These are phyloP conservation scores for Heteromurus nitidus DNA, from an alignment of 2,888 invertebrate species.

Conservation along the genomic window DNA sequence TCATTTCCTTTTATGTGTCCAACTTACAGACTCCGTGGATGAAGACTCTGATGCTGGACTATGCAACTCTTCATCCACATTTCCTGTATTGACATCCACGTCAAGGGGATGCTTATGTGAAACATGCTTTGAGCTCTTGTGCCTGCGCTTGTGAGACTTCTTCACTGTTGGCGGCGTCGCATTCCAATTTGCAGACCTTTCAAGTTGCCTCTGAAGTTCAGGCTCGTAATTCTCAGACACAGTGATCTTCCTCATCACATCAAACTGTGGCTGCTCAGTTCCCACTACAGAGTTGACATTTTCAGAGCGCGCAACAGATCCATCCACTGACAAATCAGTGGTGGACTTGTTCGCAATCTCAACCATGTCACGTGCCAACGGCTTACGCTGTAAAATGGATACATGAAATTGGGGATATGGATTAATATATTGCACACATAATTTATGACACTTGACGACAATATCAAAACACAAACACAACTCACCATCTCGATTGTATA, in stretches of 20 bases:
- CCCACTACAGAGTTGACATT: slow-evolving; percentile 15
- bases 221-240: slow-evolving; percentile 68
- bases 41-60: slow-evolving; percentile 44
- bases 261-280: slow-evolving; percentile 59
- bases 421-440: no score
- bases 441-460: not conserved
- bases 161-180: slow-evolving; percentile 56
- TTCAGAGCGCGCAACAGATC: not conserved
- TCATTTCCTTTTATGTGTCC: no score
- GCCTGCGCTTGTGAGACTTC: slow-evolving; percentile 56
- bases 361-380: slow-evolving; percentile 31
- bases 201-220: slow-evolving; percentile 71
- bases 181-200: slow-evolving; percentile 70
- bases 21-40: slow-evolving; percentile 55
- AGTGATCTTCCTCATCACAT: slow-evolving; percentile 67
- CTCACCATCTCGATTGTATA: slow-evolving; percentile 49
- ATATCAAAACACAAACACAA: not conserved
- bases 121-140: slow-evolving; percentile 46
- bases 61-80: slow-evolving; percentile 27
- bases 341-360: slow-evolving; percentile 14
- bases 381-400: slow-evolving; percentile 32
- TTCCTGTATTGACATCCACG: slow-evolving; percentile 12
- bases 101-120: slow-evolving; percentile 5
- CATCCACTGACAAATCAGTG: slow-evolving; percentile 15
- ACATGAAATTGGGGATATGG: not conserved